These are phyloP conservation scores for Alsophila aescularia DNA, from an alignment of 2,888 invertebrate genomes.

Conservation along the genomic window DNA sequence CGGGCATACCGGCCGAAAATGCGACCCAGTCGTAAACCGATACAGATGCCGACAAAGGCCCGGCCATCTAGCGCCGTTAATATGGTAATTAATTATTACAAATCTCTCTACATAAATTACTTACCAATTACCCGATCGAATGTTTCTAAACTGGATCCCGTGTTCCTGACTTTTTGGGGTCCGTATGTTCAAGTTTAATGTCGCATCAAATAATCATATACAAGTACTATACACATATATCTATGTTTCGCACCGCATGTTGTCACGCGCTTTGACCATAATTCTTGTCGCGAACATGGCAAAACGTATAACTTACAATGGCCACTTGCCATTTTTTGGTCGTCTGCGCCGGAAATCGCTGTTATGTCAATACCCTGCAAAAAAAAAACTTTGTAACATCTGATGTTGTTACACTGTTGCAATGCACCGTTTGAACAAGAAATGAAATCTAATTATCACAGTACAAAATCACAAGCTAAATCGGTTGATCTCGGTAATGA, in stretches of 20 bases:
- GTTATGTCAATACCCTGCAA: conserved; percentile 57
- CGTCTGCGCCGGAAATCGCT: conserved; percentile 60
- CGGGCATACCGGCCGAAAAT: conserved; percentile 77
- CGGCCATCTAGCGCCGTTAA: conserved; percentile 74
- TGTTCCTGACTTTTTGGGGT: conserved; percentile 19
- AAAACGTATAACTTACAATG: conserved; percentile 71
- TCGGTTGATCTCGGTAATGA: conserved; percentile 59
- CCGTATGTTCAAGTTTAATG: conserved; percentile 36
- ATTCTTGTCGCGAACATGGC: conserved; percentile 34
- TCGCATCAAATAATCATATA: too few species aligned
- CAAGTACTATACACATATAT: too few species aligned
- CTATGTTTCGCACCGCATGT: conserved; percentile 57
- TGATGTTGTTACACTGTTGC: conserved; percentile 35
- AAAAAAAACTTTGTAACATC: conserved; percentile 65
- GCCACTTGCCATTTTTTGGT: conserved; percentile 64
- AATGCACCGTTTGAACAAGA: conserved; percentile 12
- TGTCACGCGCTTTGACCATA: conserved; percentile 63
- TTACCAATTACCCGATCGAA: conserved; percentile 63
- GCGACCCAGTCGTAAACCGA: conserved; percentile 76
- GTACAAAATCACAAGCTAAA: conserved; percentile 80
- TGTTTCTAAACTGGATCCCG: conserved; percentile 49
- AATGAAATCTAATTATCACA: conserved; percentile 63
- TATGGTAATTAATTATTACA: conserved; percentile 82
- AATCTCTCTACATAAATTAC: conserved; percentile 75
- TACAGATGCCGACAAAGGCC: conserved; percentile 77